Base-by-base conservation (phyloP, 2,113 vertebrate species). In the Furnarius figulus region DNA sequence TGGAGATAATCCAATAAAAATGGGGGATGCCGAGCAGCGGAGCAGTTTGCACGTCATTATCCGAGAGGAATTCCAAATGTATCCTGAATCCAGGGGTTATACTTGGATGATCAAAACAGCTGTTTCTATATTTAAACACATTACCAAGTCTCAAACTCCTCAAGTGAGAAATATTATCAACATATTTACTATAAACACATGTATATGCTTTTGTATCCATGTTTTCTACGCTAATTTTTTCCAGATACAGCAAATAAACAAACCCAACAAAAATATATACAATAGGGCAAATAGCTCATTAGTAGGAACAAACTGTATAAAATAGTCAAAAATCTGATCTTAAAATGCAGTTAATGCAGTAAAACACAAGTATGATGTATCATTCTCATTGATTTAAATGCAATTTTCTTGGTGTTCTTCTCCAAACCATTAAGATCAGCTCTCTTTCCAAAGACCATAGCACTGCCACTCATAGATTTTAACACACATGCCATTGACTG, bases 1-100 rank as follows among this genome's bases (percentile, higher is more conserved):
- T 86, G 71, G 88, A 93, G 46, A 66, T 58, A 82, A 87, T 76
- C 90, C 74, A 91, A 31, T 58, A 37, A 81, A 91, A 89, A 61
- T 2, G 6, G 33, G 49, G 39, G 71, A 58, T 55, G 37, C 42
- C 42, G 46, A 87, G 70, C 66, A 66, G 81, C 1, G 8, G 59
- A 58, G 65, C 30, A 65, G 58, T 27, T 66, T 82, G 58, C 28
- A 58, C 1, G 9, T 85, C 58, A 53, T 73, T 87, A 61, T 83
- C 49, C 3, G 1, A 68, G 19, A 79, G 74, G 50, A 82, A 87
- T 79, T 79, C 62, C 71, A 76, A 62, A 40, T 3, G 25, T 63
- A 58, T 2, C 2, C n/a, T 44, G 62, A 82, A 85, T 56, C 56
- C 66, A 56, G 37, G 28, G 37, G 35, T 74, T 47, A 25, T 19